These are phyloP conservation scores for Prietella phreatophila DNA, from an alignment of 2,113 vertebrate genomes.

Conservation along the genomic window DNA sequence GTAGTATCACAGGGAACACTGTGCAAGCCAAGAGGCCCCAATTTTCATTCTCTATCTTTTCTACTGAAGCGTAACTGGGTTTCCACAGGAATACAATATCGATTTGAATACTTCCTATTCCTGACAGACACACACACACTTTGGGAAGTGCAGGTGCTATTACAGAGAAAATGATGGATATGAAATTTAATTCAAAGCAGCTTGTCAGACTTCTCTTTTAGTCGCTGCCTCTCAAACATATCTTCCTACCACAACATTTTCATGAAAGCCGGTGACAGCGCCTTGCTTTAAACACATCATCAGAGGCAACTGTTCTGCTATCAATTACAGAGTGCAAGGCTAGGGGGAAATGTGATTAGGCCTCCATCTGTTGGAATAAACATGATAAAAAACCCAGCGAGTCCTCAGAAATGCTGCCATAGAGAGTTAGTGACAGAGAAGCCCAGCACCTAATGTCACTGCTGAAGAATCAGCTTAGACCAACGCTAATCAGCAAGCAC, in stretches of 20 bases:
- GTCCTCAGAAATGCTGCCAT: not conserved
- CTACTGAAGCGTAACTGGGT: not conserved
- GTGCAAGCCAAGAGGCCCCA: not conserved
- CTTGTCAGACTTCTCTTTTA: not conserved
- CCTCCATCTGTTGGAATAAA: constrained; percentile 25
- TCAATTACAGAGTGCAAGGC: constrained; percentile 24
- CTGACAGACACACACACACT: not conserved
- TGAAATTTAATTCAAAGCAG: constrained; percentile 5
- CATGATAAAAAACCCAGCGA: not conserved
- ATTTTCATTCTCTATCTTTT: not conserved
- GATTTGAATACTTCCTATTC: not conserved
- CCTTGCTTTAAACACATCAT: constrained; percentile 17
- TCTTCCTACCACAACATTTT: not conserved
- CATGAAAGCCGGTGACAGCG: not conserved
- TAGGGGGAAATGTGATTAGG: constrained; percentile 25
- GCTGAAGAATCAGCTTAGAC: not conserved
- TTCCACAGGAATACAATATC: not conserved
- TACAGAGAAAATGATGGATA: not conserved
- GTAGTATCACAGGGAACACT: not conserved
- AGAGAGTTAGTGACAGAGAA: not conserved
- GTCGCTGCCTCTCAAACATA: not conserved
- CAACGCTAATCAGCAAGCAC: not conserved
- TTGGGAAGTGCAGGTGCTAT: not conserved
- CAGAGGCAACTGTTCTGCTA: constrained; percentile 19
- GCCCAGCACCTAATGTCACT: not conserved